A percentile compares a stretch with the other conserved stretches of the same genome.
phyloP scores from a whole-genome alignment of 2,113 vertebrate genomes.

The Panthera leo region DNA sequence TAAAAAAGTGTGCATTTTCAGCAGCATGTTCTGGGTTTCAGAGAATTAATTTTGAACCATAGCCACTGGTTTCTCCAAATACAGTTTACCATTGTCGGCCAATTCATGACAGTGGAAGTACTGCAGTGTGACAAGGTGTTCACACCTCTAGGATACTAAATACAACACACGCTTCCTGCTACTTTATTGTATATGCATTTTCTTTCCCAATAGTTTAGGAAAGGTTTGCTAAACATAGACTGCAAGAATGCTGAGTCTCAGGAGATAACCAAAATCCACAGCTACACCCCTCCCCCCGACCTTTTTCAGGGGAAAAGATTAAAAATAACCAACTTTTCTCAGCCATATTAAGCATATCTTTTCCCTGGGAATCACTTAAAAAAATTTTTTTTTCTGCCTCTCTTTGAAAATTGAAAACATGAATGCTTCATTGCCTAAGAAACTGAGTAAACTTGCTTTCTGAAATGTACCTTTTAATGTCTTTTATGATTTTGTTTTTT shows the following conservation, averaged over 20 bases:
- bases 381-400: constrained; percentile 1
- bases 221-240: constrained; percentile 5
- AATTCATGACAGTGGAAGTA: background rate
- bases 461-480: constrained; percentile 69
- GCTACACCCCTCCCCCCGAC: background rate
- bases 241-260: background rate
- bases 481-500: constrained; percentile 73
- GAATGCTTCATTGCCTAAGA: constrained; percentile 73
- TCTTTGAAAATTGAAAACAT: constrained; percentile 76
- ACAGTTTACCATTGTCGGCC: background rate
- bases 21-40: background rate
- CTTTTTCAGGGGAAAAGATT: constrained; percentile 56
- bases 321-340: constrained; percentile 66
- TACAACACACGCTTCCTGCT: background rate
- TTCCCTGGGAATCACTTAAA: constrained; percentile 69
- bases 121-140: background rate
- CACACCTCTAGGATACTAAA: background rate
- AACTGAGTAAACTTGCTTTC: constrained; percentile 76
- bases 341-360: constrained; percentile 53
- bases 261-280: constrained; percentile 36
- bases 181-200: background rate
- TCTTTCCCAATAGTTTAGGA: constrained; percentile 29
- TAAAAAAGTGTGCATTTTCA: background rate
- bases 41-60: background rate
- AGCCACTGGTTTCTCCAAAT: background rate